Evolutionary conservation across 2,888 invertebrate genomes (phyloP), one percentile per base, ranked within the genome.

Genomic region (Eueremaeus valkanovi): DNA sequence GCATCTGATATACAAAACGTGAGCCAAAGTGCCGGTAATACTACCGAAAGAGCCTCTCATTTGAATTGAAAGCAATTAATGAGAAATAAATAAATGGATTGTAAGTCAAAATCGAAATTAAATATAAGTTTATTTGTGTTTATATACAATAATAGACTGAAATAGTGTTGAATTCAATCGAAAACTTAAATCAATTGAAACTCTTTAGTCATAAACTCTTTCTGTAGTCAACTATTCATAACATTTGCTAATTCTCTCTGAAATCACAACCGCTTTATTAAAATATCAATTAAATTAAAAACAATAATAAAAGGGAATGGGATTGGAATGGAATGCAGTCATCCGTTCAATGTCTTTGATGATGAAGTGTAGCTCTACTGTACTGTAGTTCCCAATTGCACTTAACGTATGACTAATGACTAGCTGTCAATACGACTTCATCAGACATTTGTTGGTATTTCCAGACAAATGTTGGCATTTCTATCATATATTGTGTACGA

Each of bases 401-500:
- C 70, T 66, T 66, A 66, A 33, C 63, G 16, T 70, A 40, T 45
- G 70, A 70, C 70, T 70, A 66, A 66, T 66, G 63, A 66, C 63
- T 66, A 66, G 63, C 36, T 66, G 61, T 61, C 1, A 61, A 16
- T 8, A 55, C 13, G 21, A 66, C 70, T 70, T 70, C 70, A 70
- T 29, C 70, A 70, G 45, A 70, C 70, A 70, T 45, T 42, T 33
- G n/a, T n/a, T n/a, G n/a, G n/a, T n/a, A n/a, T n/a, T n/a, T n/a
- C n/a, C 33, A 21, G 21, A 29, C n/a, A 66, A 21, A 11, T 66
- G 31, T 36, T 6, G 18, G 18, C 1, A 55, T 2, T 18, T 45
- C 18, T 45, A n/a, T n/a, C n/a, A n/a, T n/a, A 21, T 58, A 61
- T 61, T 63, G 36, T 40, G 24, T n/a, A 66, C 40, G 31, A 66